A percentile compares a stretch with the other conserved stretches of the same genome.
Evolutionary conservation across 2,888 invertebrate genomes (phyloP).

Genomic region (Andrena minutula): DNA sequence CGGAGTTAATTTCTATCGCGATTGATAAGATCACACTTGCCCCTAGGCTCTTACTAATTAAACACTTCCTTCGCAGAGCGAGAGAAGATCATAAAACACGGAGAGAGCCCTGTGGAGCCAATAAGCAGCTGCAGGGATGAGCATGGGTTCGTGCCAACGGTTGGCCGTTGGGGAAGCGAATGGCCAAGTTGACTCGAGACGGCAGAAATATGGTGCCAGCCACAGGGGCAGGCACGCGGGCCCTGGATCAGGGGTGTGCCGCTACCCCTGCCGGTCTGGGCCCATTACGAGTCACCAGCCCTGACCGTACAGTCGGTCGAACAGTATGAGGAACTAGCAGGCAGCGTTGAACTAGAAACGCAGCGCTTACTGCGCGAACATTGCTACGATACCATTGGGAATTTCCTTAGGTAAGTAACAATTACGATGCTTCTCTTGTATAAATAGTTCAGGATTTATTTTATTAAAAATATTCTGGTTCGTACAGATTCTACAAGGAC

Average conservation of each 20-base stretch:
- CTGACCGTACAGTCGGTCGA: conserved; percentile 86
- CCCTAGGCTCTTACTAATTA: not conserved
- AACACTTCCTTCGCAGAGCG: conserved; percentile 77
- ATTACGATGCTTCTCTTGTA: not conserved
- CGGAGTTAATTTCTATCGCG: not conserved
- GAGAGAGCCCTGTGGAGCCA: conserved; percentile 86
- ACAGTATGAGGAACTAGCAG: conserved; percentile 92
- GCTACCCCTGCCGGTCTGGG: conserved; percentile 92
- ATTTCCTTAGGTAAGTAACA: conserved; percentile 88
- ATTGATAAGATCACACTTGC: not conserved
- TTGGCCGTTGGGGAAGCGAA: conserved; percentile 96
- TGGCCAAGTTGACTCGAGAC: conserved; percentile 99
- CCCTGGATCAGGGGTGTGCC: conserved; percentile 90
- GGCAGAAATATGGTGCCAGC: conserved; percentile 86
- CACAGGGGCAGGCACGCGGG: conserved; percentile 84
- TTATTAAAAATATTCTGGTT: too few species aligned
- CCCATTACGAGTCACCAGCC: conserved; percentile 86
- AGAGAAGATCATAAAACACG: conserved; percentile 84
- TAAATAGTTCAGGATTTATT: too few species aligned
- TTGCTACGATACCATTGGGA: conserved; percentile 95
- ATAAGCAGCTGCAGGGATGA: conserved; percentile 87
- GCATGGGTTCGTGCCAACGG: conserved; percentile 90
- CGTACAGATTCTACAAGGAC: conserved; percentile 86
- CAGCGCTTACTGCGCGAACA: conserved; percentile 93
- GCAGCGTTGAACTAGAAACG: conserved; percentile 92